Evolutionary conservation across 2,113 vertebrate species (phyloP), one percentile per base, ranked within the genome.

Genomic region (Xyliphius kryptos): DNA sequence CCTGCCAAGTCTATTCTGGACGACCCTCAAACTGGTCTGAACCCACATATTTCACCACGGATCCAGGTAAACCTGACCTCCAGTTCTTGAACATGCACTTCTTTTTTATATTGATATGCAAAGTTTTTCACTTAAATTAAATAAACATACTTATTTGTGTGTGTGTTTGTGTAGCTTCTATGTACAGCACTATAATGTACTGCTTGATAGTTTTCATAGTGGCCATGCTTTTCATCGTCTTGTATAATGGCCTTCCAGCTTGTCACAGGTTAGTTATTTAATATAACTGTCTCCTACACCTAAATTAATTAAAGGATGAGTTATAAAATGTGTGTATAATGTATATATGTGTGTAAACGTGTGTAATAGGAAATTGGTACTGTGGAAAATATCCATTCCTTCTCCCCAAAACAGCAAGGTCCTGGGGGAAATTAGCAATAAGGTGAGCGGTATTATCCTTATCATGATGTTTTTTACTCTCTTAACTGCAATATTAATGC

Each of bases 1-100:
- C 80, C 0, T 4, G 0, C 6, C 8, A 20, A 0, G 3, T 2
- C 0, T 84, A 61, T 1, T 0, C 3, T 6, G 80, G 82, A 19
- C 44, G 8, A 32, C 85, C 85, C 1, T 88, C 87, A 2, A 61
- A 82, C 7, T 88, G 85, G 86, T 76, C 79, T 0, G 1, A 71
- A 4, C 69, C 79, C 6, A 66, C 37, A 22, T 22, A 52, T 0
- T 87, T 83, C 82, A 84, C 40, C 3, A 76, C 80, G 0, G 32
- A 53, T 7, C 14, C 68, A 63, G 83, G 85, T 77, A 74, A 66
- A 7, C 2, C 26, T 47, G n/a, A n/a, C n/a, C n/a, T n/a, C n/a
- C n/a, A n/a, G n/a, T n/a, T n/a, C n/a, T n/a, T n/a, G n/a, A n/a
- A n/a, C n/a, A n/a, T n/a, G n/a, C n/a, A n/a, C n/a, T n/a, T n/a